A percentile compares a stretch with the other conserved stretches of the same genome.
These are phyloP conservation scores for Drosophila histrio DNA, from an alignment of 2,888 invertebrate species.

Conservation along the genomic window DNA sequence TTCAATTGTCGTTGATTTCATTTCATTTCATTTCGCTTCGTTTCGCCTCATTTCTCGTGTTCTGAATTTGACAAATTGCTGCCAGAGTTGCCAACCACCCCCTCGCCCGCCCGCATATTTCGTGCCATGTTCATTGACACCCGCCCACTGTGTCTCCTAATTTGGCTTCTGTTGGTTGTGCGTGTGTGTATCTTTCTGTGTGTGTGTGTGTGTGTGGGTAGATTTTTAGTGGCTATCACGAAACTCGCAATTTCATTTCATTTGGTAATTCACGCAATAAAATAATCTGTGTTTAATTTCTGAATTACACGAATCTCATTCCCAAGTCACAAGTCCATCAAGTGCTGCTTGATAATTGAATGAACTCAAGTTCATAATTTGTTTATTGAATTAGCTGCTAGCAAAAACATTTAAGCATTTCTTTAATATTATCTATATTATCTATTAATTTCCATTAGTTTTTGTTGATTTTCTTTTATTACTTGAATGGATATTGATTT, in stretches of 20 bases:
- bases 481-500: no score
- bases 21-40: slow-evolving; percentile 23
- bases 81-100: not conserved
- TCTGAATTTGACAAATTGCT: slow-evolving; percentile 53
- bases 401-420: slow-evolving; percentile 4
- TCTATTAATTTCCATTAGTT: not conserved
- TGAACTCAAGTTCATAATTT: slow-evolving; percentile 42
- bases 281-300: slow-evolving; percentile 55
- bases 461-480: not conserved
- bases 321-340: slow-evolving; percentile 23
- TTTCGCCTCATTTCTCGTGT: slow-evolving; percentile 47
- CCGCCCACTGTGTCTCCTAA: slow-evolving; percentile 67
- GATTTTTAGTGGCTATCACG: slow-evolving; percentile 66
- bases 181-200: slow-evolving; percentile 28
- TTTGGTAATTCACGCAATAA: slow-evolving; percentile 78
- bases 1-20: slow-evolving; percentile 47
- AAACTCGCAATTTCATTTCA: slow-evolving; percentile 66
- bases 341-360: slow-evolving; percentile 54
- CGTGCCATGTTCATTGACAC: slow-evolving; percentile 42
- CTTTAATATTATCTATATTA: not conserved
- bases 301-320: slow-evolving; percentile 36
- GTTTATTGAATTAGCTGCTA: slow-evolving; percentile 48
- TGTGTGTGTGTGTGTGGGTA: slow-evolving; percentile 41
- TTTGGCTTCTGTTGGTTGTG: slow-evolving; percentile 50
- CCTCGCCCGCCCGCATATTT: slow-evolving; percentile 20